Evolutionary conservation across 2,888 invertebrate species (phyloP).

Genomic region (Cerastoderma edule): DNA sequence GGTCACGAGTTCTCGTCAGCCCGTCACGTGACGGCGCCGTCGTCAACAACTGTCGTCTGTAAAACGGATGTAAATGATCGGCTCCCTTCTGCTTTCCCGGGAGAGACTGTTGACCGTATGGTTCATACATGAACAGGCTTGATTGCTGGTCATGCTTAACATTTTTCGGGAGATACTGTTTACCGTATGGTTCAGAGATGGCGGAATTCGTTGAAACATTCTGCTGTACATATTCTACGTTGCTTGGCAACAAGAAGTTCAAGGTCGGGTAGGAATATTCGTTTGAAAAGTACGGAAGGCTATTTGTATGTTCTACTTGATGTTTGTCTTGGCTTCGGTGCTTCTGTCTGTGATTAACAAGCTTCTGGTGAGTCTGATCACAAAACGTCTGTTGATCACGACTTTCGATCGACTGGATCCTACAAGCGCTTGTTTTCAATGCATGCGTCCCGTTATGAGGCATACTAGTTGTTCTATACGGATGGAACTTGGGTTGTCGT

Average conservation of each 20-base stretch:
- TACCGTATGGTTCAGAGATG: too few species aligned
- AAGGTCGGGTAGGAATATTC: slow-evolving; percentile 7
- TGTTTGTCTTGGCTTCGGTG: neutral
- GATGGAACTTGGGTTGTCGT: neutral
- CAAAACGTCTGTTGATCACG: neutral
- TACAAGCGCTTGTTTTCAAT: neutral
- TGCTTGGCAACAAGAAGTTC: slow-evolving; percentile 9
- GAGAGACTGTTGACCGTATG: neutral
- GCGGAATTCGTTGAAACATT: too few species aligned
- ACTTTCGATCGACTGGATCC: too few species aligned
- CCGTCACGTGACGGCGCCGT: slow-evolving; percentile 30
- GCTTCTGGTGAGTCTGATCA: neutral
- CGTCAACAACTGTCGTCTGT: slow-evolving; percentile 33
- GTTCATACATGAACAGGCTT: too few species aligned
- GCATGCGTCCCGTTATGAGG: neutral
- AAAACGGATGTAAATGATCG: slow-evolving; percentile 38
- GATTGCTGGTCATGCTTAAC: too few species aligned
- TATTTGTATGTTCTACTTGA: neutral
- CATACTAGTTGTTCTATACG: neutral
- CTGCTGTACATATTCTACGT: too few species aligned
- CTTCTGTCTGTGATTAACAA: neutral
- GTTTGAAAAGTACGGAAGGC: neutral
- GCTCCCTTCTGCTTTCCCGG: neutral
- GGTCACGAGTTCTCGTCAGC: slow-evolving; percentile 48
- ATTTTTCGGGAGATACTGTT: too few species aligned